Evolutionary conservation across 2,113 vertebrate genomes (phyloP).

Genomic region (Thoracochromis brauschi): DNA sequence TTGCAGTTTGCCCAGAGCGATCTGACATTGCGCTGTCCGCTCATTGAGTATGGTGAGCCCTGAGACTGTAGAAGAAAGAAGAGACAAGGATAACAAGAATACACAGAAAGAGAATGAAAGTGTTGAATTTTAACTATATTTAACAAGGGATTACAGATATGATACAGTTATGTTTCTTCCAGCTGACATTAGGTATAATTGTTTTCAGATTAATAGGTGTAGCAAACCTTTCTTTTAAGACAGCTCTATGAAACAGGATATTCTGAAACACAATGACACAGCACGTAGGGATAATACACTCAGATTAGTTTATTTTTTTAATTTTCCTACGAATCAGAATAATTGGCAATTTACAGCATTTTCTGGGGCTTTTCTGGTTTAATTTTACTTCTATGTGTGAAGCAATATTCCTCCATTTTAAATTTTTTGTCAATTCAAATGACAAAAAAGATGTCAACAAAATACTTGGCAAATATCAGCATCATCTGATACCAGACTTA

Average conservation of each 20-base stretch:
- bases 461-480: not conserved
- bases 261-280: not conserved
- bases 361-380: not conserved
- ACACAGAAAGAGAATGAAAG: not conserved
- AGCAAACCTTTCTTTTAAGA: not conserved
- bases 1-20: slow-evolving; percentile 98
- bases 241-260: not conserved
- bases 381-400: not conserved
- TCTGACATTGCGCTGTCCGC: slow-evolving; percentile 98
- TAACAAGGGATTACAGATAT: not conserved
- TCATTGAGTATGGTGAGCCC: slow-evolving; percentile 96
- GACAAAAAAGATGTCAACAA: not conserved
- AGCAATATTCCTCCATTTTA: not conserved
- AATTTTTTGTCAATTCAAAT: not conserved
- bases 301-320: not conserved
- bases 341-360: not conserved
- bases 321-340: not conserved
- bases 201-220: not conserved
- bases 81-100: not conserved
- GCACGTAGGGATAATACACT: not conserved
- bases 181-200: not conserved
- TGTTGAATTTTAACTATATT: not conserved
- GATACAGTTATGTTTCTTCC: not conserved
- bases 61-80: slow-evolving; percentile 72
- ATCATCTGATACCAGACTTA: not conserved